phyloP scores from a whole-genome alignment of 1,140 invertebrate genomes.

The Mycetomoellerius zeteki region DNA sequence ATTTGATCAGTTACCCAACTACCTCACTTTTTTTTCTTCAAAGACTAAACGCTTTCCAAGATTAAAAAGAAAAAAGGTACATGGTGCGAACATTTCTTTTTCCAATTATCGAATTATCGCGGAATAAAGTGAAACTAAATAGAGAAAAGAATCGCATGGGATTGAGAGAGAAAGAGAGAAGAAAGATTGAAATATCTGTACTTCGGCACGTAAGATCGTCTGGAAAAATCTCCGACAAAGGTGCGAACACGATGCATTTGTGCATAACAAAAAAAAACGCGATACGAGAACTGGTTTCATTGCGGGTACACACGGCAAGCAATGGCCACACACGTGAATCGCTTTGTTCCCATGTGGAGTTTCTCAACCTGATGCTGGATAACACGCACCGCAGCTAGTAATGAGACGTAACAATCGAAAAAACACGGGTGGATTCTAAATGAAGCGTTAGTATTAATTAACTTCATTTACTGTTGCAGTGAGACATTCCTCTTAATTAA shows the following conservation, averaged over 20 bases:
- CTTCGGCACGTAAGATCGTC: neutral
- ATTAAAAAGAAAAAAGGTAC: neutral
- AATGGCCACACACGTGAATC: slow-evolving; percentile 22
- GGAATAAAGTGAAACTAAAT: neutral
- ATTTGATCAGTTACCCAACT: slow-evolving; percentile 31
- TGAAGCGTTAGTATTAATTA: slow-evolving; percentile 54
- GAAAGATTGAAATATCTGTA: neutral
- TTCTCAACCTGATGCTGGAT: slow-evolving; percentile 55
- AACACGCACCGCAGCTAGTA: slow-evolving; percentile 10
- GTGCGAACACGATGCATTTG: slow-evolving; percentile 36
- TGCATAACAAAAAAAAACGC: slow-evolving; percentile 52
- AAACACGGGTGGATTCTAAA: slow-evolving; percentile 41
- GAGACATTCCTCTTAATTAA: slow-evolving; percentile 37
- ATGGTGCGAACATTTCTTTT: neutral
- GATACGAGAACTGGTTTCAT: slow-evolving; percentile 50
- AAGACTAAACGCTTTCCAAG: neutral
- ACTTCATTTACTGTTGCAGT: slow-evolving; percentile 12
- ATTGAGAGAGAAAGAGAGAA: neutral
- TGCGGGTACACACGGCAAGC: slow-evolving; percentile 33
- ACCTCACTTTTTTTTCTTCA: slow-evolving; percentile 35
- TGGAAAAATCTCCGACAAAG: slow-evolving; percentile 33
- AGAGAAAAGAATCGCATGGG: neutral
- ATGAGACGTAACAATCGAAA: slow-evolving; percentile 43
- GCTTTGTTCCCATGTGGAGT: slow-evolving; percentile 57
- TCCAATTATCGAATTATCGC: neutral